Percentiles rank a stretch among this genome's conserved stretches.
These are phyloP conservation scores for Caenorhabditis parvicauda DNA, from an alignment of 2,888 invertebrate species.

Conservation along the genomic window DNA sequence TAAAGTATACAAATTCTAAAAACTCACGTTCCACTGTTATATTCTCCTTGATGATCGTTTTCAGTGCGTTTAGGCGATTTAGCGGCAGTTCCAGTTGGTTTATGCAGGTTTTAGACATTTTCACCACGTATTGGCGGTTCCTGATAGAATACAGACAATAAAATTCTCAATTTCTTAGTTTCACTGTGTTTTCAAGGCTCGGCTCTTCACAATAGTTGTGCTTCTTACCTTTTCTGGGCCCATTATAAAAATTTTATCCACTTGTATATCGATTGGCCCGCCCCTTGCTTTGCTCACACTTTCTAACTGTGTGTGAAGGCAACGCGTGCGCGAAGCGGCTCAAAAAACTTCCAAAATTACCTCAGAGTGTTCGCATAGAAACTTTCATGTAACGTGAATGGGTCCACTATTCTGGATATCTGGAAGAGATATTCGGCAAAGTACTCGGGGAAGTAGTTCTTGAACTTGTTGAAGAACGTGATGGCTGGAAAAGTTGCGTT, in stretches of 20 bases:
- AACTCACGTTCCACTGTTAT: conserved; percentile 22
- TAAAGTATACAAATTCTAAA: not conserved
- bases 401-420: conserved; percentile 22
- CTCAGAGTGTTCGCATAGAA: conserved; percentile 14
- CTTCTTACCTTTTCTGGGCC: not conserved
- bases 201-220: too few relatives aligned
- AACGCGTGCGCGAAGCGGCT: too few relatives aligned
- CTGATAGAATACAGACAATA: too few relatives aligned
- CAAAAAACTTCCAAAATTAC: too few relatives aligned
- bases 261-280: conserved; percentile 23
- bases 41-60: conserved; percentile 19
- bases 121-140: conserved; percentile 17
- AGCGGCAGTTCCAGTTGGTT: conserved; percentile 23
- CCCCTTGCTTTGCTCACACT: too few relatives aligned
- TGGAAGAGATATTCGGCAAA: conserved; percentile 24
- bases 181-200: not conserved
- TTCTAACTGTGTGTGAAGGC: too few relatives aligned
- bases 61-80: conserved; percentile 9
- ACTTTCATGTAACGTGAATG: conserved; percentile 15
- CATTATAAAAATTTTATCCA: not conserved
- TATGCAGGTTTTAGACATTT: conserved; percentile 25
- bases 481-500: conserved; percentile 12
- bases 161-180: too few relatives aligned
- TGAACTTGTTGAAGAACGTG: conserved; percentile 31
- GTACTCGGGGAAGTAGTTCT: conserved; percentile 26